Percentiles rank a stretch among this genome's conserved stretches.
Conservation (phyloP, 2,888 invertebrate species). For the Liopterus haemorrhoidalis region DNA sequence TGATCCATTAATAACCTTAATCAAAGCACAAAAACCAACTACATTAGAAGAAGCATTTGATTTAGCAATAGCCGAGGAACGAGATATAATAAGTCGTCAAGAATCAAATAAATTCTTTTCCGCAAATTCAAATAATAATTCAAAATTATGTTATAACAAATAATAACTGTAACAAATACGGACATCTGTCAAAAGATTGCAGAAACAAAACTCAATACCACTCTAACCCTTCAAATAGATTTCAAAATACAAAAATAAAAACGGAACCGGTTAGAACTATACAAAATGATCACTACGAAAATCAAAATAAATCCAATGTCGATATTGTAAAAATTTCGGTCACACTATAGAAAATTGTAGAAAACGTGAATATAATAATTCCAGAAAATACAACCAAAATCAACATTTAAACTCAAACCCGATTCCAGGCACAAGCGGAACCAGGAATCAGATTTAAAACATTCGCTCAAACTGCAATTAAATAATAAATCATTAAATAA, state of each 20-base stretch:
- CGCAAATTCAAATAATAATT: slow-evolving; percentile 13
- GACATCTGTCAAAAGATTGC: slow-evolving; percentile 9
- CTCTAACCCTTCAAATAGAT: too few species aligned
- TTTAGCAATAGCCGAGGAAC: slow-evolving; percentile 25
- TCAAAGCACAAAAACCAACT: slow-evolving; percentile 24
- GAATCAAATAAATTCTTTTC: slow-evolving; percentile 25
- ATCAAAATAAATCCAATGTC: neutral
- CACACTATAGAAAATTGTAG: slow-evolving; percentile 14
- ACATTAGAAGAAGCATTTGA: slow-evolving; percentile 25
- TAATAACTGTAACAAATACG: slow-evolving; percentile 15
- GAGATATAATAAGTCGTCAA: slow-evolving; percentile 20
- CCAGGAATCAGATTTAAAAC: too few species aligned
- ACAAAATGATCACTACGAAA: slow-evolving; percentile 2
- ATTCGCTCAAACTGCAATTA: too few species aligned
- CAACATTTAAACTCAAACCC: too few species aligned
- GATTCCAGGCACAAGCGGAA: too few species aligned
- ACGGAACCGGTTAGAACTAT: slow-evolving; percentile 2
- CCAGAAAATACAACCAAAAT: too few species aligned
- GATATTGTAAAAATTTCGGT: slow-evolving; percentile 21
- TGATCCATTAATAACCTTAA: slow-evolving; percentile 21
- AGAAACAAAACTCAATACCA: neutral
- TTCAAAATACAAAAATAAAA: neutral
- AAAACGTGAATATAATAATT: slow-evolving; percentile 2
- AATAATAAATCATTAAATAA: too few species aligned
- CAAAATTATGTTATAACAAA: slow-evolving; percentile 13